A percentile compares a stretch with the other conserved stretches of the same genome.
Evolutionary conservation across 2,113 vertebrate genomes (phyloP).

Genomic region (Leptobrachium leishanense): DNA sequence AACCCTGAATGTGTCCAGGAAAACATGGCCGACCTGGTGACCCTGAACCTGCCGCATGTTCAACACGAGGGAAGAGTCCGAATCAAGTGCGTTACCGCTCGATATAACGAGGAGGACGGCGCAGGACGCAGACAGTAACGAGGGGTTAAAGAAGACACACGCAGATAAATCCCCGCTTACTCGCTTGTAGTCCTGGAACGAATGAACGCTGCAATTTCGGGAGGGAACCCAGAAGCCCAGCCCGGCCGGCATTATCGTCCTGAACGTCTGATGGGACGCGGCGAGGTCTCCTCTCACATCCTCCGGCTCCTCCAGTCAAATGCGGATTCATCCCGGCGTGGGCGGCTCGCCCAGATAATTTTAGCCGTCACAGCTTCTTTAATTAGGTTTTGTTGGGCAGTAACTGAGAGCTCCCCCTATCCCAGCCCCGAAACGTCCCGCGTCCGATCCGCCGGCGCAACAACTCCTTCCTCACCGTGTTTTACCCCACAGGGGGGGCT

Average conservation of each 20-base stretch:
- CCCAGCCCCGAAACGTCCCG: no score
- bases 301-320: slow-evolving; percentile 52
- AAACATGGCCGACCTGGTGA: no score
- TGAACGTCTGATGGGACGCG: background rate
- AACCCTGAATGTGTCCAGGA: no score
- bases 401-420: background rate
- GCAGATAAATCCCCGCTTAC: slow-evolving; percentile 66
- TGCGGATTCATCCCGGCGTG: slow-evolving; percentile 49
- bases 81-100: no score
- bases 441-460: no score
- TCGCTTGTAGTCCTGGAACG: slow-evolving; percentile 80
- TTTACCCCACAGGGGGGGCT: no score
- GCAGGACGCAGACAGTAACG: no score
- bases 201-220: slow-evolving; percentile 78
- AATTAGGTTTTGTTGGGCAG: slow-evolving; percentile 26
- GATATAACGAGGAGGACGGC: no score
- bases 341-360: slow-evolving; percentile 68
- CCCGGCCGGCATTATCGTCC: slow-evolving; percentile 66
- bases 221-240: slow-evolving; percentile 66
- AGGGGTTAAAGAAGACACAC: background rate
- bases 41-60: no score
- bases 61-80: no score
- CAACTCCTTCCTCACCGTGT: no score
- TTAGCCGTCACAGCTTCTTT: slow-evolving; percentile 70
- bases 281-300: slow-evolving; percentile 17